Percentiles rank a stretch among this genome's conserved stretches.
Evolutionary conservation across 2,797 vertebrate genomes (phyloP).

Genomic region (Malurus leucopterus): DNA sequence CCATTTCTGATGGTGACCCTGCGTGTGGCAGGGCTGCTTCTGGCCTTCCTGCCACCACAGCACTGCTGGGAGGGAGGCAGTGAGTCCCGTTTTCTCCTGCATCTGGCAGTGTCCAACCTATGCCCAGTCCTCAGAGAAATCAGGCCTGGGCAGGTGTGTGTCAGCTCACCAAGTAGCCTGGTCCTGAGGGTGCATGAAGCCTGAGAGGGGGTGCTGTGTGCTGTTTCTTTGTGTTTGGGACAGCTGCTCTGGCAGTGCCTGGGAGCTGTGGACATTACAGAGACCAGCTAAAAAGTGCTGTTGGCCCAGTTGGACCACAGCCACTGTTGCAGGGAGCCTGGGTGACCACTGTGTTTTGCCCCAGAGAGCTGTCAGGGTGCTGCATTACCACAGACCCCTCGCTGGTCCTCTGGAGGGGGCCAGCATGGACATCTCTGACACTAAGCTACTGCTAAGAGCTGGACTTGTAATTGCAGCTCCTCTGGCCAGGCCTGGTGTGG

Average conservation of each 20-base stretch:
- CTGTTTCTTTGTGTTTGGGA: rapidly evolving
- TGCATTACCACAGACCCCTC: background rate
- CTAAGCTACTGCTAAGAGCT: background rate
- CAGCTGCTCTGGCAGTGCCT: background rate
- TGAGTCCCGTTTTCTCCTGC: background rate
- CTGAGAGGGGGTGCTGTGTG: rapidly evolving
- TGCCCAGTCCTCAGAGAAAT: background rate
- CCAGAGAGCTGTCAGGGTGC: background rate
- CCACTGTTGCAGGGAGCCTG: background rate
- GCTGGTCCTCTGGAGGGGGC: rapidly evolving
- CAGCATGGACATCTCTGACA: background rate
- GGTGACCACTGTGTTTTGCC: background rate
- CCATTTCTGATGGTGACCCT: rapidly evolving
- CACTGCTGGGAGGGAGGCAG: background rate
- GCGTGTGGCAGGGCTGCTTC: rapidly evolving
- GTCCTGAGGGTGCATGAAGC: background rate
- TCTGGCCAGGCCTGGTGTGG: background rate
- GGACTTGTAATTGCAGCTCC: background rate
- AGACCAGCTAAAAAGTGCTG: background rate
- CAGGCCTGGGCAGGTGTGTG: background rate
- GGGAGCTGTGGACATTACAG: background rate
- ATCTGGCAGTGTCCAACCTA: rapidly evolving
- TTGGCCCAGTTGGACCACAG: rapidly evolving
- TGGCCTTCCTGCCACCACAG: background rate
- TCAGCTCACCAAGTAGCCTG: background rate